phyloP scores from a whole-genome alignment of 2,888 invertebrate genomes.

The Tetragonisca angustula region DNA sequence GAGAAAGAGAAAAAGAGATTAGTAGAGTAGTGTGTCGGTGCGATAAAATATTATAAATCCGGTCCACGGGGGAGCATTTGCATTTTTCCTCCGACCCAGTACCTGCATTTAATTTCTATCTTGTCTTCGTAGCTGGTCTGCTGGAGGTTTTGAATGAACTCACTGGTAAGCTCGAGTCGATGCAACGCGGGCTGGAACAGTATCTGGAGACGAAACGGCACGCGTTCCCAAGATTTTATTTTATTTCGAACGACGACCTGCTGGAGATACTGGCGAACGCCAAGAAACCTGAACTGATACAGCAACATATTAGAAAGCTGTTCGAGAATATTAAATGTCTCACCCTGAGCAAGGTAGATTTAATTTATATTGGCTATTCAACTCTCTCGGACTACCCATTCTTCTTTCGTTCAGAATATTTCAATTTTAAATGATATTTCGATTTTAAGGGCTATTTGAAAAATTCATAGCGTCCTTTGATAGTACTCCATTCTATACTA shows the following conservation, averaged over 20 bases:
- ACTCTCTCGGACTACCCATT: too few species aligned
- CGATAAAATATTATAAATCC: constrained; percentile 70
- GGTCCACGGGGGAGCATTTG: constrained; percentile 60
- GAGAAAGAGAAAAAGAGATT: background rate
- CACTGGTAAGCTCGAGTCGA: constrained; percentile 91
- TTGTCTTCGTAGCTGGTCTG: constrained; percentile 82
- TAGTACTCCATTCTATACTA: background rate
- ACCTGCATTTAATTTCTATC: constrained; percentile 16
- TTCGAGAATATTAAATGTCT: constrained; percentile 94
- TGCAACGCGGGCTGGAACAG: constrained; percentile 93
- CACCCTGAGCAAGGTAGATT: constrained; percentile 87
- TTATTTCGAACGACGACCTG: constrained; percentile 93
- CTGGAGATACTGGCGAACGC: constrained; percentile 94
- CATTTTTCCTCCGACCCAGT: constrained; percentile 50
- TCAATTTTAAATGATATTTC: too few species aligned
- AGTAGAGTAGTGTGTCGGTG: constrained; percentile 19
- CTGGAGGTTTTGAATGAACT: constrained; percentile 89
- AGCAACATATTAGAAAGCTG: constrained; percentile 94
- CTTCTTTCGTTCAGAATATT: background rate
- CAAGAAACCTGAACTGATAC: constrained; percentile 92
- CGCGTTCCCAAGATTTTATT: constrained; percentile 93
- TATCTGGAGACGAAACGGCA: constrained; percentile 96
- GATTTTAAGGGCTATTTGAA: background rate
- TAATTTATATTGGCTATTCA: background rate
- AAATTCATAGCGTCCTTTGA: background rate